Percentiles rank a stretch among this genome's conserved stretches.
These are phyloP conservation scores for Pristionchus japonicus DNA, from an alignment of 2,888 invertebrate species.

Conservation along the genomic window DNA sequence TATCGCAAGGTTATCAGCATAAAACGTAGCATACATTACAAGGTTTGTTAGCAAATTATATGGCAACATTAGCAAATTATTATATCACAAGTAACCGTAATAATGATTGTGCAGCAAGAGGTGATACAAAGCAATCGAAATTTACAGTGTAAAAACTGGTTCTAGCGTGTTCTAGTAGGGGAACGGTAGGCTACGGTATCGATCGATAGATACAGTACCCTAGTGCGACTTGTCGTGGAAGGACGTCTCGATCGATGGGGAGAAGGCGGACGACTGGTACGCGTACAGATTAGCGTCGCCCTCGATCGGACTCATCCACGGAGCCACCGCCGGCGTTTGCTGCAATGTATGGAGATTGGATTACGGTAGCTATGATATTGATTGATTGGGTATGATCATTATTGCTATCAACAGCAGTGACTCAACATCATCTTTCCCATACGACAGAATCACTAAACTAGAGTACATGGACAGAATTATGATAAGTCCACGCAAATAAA, in stretches of 20 bases:
- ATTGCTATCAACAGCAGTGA: too few relatives aligned
- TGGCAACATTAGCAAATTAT: conserved; percentile 20
- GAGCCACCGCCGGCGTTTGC: conserved; percentile 37
- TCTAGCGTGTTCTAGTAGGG: neutral
- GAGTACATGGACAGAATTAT: too few relatives aligned
- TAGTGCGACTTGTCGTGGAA: conserved; percentile 41
- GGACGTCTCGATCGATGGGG: neutral
- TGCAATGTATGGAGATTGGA: neutral
- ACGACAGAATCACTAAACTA: too few relatives aligned
- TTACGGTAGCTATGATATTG: neutral
- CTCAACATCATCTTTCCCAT: too few relatives aligned
- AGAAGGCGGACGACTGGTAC: conserved; percentile 2
- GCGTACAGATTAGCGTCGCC: neutral
- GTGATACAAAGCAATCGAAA: neutral
- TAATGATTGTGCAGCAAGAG: neutral
- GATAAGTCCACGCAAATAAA: too few relatives aligned
- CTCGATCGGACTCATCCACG: conserved; percentile 11
- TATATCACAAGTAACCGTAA: neutral
- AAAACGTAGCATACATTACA: neutral
- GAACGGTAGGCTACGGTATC: neutral
- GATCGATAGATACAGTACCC: too few relatives aligned
- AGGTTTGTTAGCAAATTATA: neutral
- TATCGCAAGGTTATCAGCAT: neutral
- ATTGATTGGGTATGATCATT: neutral
- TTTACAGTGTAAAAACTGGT: too few relatives aligned